Percentiles rank a stretch among this genome's conserved stretches.
Conservation (phyloP, 2,888 invertebrate genomes). For the Entomobrya multifasciata region DNA sequence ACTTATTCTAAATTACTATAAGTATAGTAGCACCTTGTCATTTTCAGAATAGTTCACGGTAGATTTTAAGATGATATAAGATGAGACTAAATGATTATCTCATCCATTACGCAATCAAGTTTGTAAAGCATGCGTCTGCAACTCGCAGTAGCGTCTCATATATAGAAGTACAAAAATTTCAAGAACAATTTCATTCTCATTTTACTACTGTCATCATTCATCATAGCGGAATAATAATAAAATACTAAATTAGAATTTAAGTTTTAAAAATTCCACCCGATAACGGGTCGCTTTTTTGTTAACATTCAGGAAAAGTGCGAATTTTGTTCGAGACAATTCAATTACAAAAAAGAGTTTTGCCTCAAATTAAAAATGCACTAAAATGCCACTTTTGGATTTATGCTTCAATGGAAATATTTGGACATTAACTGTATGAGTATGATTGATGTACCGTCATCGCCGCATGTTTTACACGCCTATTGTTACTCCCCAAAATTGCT, state of each 20-base stretch:
- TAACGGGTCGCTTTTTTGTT: not conserved
- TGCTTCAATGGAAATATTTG: not conserved
- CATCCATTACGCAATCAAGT: constrained; percentile 37
- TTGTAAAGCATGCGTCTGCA: not conserved
- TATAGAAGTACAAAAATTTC: no score
- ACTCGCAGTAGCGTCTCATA: not conserved
- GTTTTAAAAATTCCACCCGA: not conserved
- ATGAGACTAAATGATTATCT: constrained; percentile 25
- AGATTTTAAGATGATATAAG: not conserved
- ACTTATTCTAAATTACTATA: not conserved
- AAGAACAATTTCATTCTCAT: constrained; percentile 13
- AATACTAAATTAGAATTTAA: no score
- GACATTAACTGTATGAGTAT: constrained; percentile 23
- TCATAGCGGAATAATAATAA: not conserved
- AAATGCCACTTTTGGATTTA: not conserved
- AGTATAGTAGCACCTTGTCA: not conserved
- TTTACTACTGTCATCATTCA: constrained; percentile 17
- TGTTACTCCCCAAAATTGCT: constrained; percentile 17
- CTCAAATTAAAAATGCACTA: no score
- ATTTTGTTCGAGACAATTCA: not conserved
- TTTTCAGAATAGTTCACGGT: constrained; percentile 19
- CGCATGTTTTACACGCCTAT: constrained; percentile 10
- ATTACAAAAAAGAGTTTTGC: no score
- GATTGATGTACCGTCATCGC: constrained; percentile 48
- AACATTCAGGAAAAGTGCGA: not conserved